phyloP scores from a whole-genome alignment of 2,797 vertebrate species.

The Odontamblyopus lacepedii region DNA sequence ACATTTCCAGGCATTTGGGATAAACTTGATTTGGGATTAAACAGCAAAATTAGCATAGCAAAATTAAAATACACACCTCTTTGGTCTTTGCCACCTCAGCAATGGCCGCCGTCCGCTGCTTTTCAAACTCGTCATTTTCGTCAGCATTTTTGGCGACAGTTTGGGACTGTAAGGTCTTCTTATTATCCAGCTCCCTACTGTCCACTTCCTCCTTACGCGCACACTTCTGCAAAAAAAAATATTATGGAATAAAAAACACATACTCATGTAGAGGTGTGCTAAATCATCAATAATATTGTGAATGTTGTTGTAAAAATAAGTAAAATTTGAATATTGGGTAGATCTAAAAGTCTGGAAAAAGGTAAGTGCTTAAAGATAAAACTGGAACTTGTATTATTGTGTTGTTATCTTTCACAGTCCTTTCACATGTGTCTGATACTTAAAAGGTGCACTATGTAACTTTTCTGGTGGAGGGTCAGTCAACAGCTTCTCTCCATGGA shows the following conservation, averaged over 20 bases:
- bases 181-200: constrained; percentile 88
- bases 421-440: no score
- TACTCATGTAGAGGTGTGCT: no score
- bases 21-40: not conserved
- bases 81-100: constrained; percentile 97
- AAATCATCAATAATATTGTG: no score
- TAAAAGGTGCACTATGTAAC: no score
- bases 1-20: not conserved
- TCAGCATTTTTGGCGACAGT: constrained; percentile 77
- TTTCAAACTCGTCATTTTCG: constrained; percentile 97
- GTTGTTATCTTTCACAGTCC: no score
- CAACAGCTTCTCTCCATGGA: no score
- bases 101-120: constrained; percentile 94
- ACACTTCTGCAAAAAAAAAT: constrained; percentile 80
- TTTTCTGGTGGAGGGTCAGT: no score
- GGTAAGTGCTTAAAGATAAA: no score
- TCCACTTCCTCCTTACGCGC: constrained; percentile 85
- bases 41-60: not conserved
- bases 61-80: constrained; percentile 79
- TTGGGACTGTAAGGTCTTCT: constrained; percentile 90
- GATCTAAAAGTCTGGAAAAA: no score
- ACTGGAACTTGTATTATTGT: no score
- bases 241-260: not conserved
- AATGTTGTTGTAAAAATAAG: no score
- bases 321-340: no score